Conservation (phyloP, 2,888 invertebrate species). For the Atherix ibis region DNA sequence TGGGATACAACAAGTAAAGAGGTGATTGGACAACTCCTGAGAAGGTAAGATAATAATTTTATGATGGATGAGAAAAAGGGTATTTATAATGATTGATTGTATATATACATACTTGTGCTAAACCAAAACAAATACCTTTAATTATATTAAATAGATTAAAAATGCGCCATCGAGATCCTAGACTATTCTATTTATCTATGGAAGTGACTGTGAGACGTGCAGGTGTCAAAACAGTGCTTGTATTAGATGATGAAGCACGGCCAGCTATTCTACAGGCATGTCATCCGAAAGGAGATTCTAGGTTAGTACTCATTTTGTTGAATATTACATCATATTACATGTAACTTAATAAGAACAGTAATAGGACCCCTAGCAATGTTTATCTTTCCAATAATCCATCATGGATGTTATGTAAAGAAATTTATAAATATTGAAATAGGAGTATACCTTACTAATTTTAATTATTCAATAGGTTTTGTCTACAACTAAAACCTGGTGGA, state of each 20-base stretch:
- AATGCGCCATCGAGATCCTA: conserved; percentile 82
- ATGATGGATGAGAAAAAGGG: too few species aligned
- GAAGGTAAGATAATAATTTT: conserved; percentile 46
- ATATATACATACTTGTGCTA: too few species aligned
- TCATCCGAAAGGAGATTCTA: conserved; percentile 85
- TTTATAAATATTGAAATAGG: too few species aligned
- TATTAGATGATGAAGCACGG: conserved; percentile 73
- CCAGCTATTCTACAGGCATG: conserved; percentile 87
- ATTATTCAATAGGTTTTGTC: conserved; percentile 57
- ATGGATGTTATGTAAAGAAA: too few species aligned
- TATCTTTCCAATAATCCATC: too few species aligned
- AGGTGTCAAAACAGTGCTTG: conserved; percentile 64
- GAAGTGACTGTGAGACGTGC: conserved; percentile 77
- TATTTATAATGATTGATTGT: too few species aligned
- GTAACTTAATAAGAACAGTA: too few species aligned
- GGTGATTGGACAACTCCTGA: conserved; percentile 66
- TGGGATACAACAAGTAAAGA: conserved; percentile 79
- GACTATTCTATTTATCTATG: conserved; percentile 88
- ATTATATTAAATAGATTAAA: conserved; percentile 35
- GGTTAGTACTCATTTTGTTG: conserved; percentile 37
- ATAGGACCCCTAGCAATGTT: too few species aligned
- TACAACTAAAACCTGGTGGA: conserved; percentile 79
- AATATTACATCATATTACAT: too few species aligned
- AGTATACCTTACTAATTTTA: conserved; percentile 2
- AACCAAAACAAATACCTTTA: neutral